A percentile compares a stretch with the other conserved stretches of the same genome.
These are phyloP conservation scores for Apostichopus californicus DNA, from an alignment of 35 echinoderm and acorn worm genomes.

Conservation along the genomic window DNA sequence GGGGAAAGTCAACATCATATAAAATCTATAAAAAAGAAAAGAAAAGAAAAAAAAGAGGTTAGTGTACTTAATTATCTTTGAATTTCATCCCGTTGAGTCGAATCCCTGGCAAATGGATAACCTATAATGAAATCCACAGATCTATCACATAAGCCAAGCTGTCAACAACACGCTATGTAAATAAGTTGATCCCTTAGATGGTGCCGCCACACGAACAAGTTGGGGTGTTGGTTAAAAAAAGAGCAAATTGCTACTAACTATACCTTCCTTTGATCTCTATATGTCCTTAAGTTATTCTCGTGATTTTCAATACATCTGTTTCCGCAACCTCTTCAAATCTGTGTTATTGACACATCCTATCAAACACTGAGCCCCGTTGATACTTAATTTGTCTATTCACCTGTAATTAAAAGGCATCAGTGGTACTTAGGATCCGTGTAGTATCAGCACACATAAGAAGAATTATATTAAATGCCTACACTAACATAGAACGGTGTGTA, in stretches of 20 bases:
- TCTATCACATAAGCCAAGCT: not conserved
- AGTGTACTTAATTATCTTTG: slow-evolving; percentile 8
- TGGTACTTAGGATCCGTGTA: too few relatives aligned
- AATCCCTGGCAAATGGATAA: slow-evolving; percentile 2
- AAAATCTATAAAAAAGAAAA: not conserved
- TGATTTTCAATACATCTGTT: not conserved
- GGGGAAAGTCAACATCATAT: not conserved
- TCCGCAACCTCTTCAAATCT: not conserved
- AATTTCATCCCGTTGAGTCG: slow-evolving; percentile 9
- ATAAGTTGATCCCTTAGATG: not conserved
- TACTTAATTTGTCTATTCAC: not conserved
- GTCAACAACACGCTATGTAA: not conserved
- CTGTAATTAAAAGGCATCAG: not conserved
- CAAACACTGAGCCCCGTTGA: not conserved
- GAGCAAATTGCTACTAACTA: too few relatives aligned
- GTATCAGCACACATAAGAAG: too few relatives aligned
- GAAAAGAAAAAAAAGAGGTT: not conserved
- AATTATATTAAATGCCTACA: not conserved
- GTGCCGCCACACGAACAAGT: not conserved
- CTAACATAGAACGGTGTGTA: not conserved
- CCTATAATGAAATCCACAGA: slow-evolving; percentile 14
- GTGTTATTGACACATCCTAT: not conserved
- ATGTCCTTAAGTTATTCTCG: not conserved
- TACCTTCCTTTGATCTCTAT: too few relatives aligned
- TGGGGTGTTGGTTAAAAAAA: too few relatives aligned